Conservation (phyloP, 2,113 vertebrate species). For the Oenanthe melanoleuca region DNA sequence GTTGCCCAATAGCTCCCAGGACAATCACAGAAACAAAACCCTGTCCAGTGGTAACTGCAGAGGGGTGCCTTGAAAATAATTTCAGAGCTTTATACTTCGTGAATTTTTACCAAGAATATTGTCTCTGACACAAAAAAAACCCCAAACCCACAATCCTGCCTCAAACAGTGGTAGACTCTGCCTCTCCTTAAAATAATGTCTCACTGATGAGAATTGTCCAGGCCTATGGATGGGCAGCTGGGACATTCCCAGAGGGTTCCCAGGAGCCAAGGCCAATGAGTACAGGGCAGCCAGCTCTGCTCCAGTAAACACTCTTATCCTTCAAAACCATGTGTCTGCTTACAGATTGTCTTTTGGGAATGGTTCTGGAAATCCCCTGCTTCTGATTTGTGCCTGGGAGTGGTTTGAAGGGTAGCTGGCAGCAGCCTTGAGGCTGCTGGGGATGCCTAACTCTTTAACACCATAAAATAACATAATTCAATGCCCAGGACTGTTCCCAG, state of each 20-base stretch:
- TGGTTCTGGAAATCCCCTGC: slow-evolving; percentile 30
- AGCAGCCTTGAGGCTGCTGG: background rate
- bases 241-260: background rate
- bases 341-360: background rate
- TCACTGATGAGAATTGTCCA: background rate
- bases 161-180: background rate
- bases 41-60: background rate
- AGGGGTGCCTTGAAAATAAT: background rate
- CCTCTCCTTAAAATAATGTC: background rate
- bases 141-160: background rate
- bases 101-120: background rate
- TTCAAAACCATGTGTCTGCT: slow-evolving; percentile 4
- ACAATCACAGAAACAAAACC: background rate
- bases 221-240: background rate
- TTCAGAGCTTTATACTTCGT: background rate
- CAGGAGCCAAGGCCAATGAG: background rate
- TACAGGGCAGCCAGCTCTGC: background rate
- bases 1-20: background rate
- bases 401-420: background rate
- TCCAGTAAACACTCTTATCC: slow-evolving; percentile 1
- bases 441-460: background rate
- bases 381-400: slow-evolving; percentile 1
- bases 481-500: background rate
- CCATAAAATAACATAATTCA: background rate
- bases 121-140: background rate